These are phyloP conservation scores for Hydraecia micacea DNA, from an alignment of 2,888 invertebrate species.

Conservation along the genomic window DNA sequence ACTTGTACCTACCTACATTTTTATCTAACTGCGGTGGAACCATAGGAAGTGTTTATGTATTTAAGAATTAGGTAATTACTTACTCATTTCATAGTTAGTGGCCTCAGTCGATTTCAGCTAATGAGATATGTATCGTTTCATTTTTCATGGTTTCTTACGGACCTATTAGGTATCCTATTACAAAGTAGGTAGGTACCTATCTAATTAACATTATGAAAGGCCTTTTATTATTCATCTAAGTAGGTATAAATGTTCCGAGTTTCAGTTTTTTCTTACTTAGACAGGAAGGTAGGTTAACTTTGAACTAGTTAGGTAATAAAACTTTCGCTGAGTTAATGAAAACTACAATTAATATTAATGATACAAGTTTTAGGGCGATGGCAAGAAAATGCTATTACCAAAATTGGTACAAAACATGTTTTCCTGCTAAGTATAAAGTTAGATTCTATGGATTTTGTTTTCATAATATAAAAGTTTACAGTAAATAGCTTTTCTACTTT, in stretches of 20 bases:
- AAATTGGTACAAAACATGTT: slow-evolving; percentile 50
- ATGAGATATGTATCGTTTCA: background rate
- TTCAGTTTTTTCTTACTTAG: background rate
- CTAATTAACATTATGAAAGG: background rate
- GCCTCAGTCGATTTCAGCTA: background rate
- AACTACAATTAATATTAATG: slow-evolving; percentile 18
- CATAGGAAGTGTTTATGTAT: slow-evolving; percentile 21
- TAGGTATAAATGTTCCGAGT: too few relatives aligned
- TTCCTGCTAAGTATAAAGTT: slow-evolving; percentile 43
- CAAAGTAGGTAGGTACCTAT: too few relatives aligned
- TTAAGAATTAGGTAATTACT: too few relatives aligned
- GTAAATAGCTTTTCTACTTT: slow-evolving; percentile 31
- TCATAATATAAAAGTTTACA: slow-evolving; percentile 38
- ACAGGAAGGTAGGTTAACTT: background rate
- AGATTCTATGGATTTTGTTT: slow-evolving; percentile 39
- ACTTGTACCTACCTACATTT: slow-evolving; percentile 8
- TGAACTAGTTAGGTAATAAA: background rate
- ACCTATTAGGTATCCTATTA: too few relatives aligned
- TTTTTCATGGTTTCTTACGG: background rate
- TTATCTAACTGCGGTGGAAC: background rate
- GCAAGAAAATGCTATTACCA: slow-evolving; percentile 24
- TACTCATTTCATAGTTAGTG: background rate
- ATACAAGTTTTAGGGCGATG: slow-evolving; percentile 18
- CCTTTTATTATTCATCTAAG: background rate
- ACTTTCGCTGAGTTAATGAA: background rate